phyloP scores from a whole-genome alignment of 2,797 vertebrate species.

The Rhyacichthys aspro region DNA sequence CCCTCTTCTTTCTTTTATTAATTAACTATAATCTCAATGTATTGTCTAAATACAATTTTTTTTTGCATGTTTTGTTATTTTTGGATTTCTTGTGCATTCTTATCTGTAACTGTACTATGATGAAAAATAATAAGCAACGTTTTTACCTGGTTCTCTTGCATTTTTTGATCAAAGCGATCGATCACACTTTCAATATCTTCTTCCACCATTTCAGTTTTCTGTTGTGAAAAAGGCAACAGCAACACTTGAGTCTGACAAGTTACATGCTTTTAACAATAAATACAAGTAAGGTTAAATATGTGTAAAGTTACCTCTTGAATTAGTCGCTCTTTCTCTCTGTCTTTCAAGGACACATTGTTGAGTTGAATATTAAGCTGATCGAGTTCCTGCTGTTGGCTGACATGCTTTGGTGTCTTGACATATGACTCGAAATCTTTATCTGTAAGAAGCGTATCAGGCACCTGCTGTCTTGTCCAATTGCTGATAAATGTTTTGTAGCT shows the following conservation, averaged over 20 bases:
- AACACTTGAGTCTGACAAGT: neutral
- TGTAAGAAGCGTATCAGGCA: conserved; percentile 28
- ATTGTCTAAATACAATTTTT: neutral
- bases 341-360: conserved; percentile 67
- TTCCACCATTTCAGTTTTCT: conserved; percentile 86
- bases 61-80: neutral
- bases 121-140: neutral
- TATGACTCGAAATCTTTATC: conserved; percentile 73
- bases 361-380: conserved; percentile 70
- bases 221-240: conserved; percentile 5
- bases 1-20: too few species aligned
- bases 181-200: conserved; percentile 85
- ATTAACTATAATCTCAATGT: too few species aligned
- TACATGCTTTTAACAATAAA: neutral
- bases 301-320: conserved; percentile 80
- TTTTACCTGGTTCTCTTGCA: conserved; percentile 87
- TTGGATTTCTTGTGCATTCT: neutral
- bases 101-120: too few species aligned
- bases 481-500: conserved; percentile 29
- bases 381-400: conserved; percentile 74
- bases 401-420: conserved; percentile 60
- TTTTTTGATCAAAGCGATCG: conserved; percentile 85
- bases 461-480: conserved; percentile 70
- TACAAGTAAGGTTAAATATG: neutral
- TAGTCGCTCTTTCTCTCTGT: conserved; percentile 73